Evolutionary conservation across 2,888 invertebrate genomes (phyloP), one percentile per base, ranked within the genome.

Genomic region (Acrobasis repandana): DNA sequence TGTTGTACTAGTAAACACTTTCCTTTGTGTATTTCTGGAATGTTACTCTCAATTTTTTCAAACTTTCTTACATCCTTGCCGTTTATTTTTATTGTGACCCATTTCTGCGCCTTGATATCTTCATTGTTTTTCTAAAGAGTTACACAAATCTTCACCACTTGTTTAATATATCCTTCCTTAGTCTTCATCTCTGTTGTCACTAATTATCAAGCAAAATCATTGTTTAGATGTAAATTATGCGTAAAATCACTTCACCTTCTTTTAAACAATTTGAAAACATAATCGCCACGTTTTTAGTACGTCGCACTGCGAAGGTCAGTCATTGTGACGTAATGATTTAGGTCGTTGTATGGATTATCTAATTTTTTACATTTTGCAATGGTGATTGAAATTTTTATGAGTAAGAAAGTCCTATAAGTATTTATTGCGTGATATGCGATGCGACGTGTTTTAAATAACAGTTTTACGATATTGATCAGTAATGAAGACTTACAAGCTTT

Each of bases 351-450:
- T 28, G 14, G 10, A 50, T 50, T 50, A 50, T 50, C 50, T 50
- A 50, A 50, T 50, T 50, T 28, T 50, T 49, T 18, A 11, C 49
- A 28, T 28, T 50, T 28, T 50, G 50, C 50, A 50, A 50, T 50
- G 28, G 28, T 5, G n/a, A 33, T 14, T 50, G 14, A n/a, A 11
- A 33, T 28, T 18, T 18, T 5, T 47, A 20, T 20, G 49, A 28
- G 20, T 20, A 28, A 50, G 49, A 18, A 20, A 18, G 20, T 20
- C 49, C 50, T 28, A 8, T 43, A 43, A 43, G n/a, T 3, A 5
- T 38, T 14, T 43, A 43, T 43, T 43, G 4, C 43, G 11, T 43
- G 43, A 43, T n/a, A 14, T 43, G n/a, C n/a, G 5, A 14, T 43
- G 14, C n/a, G 43, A n/a, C n/a, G 43, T 43, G 43, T 43, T 43